These are phyloP conservation scores for Xiphophorus hellerii DNA, from an alignment of 2,113 vertebrate species.

Conservation along the genomic window DNA sequence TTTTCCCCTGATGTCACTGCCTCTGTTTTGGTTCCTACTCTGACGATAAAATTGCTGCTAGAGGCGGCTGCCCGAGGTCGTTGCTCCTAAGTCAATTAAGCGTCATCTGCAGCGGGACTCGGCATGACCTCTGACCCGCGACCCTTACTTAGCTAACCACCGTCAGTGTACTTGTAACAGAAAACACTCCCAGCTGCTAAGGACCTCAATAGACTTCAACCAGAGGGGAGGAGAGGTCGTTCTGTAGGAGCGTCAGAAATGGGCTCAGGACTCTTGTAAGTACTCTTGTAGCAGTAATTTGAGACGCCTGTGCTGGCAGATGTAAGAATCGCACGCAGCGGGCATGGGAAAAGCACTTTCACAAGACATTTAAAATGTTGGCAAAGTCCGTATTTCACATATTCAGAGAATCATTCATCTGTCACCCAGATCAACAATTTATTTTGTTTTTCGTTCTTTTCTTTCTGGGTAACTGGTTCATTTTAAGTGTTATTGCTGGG, in stretches of 20 bases:
- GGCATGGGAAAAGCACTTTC: neutral
- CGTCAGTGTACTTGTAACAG: conserved; percentile 55
- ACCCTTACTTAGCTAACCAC: conserved; percentile 63
- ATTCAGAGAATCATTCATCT: neutral
- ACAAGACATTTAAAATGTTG: neutral
- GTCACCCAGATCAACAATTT: neutral
- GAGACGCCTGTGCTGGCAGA: conserved; percentile 48
- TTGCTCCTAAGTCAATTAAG: conserved; percentile 60
- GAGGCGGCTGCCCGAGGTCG: conserved; percentile 25
- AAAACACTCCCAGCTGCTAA: conserved; percentile 75
- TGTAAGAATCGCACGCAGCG: conserved; percentile 11
- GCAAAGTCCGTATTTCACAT: neutral
- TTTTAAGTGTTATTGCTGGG: conserved; percentile 47
- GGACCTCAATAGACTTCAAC: conserved; percentile 59
- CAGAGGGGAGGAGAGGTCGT: conserved; percentile 60
- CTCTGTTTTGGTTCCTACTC: too few species aligned
- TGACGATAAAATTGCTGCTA: conserved; percentile 8
- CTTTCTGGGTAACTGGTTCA: conserved; percentile 6
- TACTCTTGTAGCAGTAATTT: conserved; percentile 52
- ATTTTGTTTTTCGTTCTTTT: neutral
- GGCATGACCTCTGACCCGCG: conserved; percentile 65
- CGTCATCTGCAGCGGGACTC: conserved; percentile 42
- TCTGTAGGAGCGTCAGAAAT: conserved; percentile 24
- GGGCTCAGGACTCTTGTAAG: conserved; percentile 33
- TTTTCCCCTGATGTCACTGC: too few species aligned